These are phyloP conservation scores for Subacronicta megacephala DNA, from an alignment of 2,888 invertebrate genomes.

Conservation along the genomic window DNA sequence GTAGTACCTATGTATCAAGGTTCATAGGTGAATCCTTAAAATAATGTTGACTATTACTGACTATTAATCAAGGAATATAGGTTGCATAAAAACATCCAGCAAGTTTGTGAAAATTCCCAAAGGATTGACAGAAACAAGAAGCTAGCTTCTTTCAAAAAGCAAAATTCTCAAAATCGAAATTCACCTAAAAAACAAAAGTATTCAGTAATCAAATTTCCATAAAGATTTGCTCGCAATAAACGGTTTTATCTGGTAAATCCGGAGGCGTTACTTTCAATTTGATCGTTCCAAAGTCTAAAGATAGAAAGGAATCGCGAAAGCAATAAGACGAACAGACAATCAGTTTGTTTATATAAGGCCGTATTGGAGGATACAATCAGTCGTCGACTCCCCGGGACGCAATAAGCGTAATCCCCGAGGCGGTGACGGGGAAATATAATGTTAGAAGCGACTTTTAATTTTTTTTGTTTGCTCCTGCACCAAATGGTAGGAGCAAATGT, in stretches of 20 bases:
- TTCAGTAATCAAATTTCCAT: slow-evolving; percentile 52
- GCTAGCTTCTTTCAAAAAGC: background rate
- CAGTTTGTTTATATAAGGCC: slow-evolving; percentile 82
- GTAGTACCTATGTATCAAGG: too few species aligned
- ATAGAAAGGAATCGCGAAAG: slow-evolving; percentile 67
- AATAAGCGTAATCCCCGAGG: slow-evolving; percentile 83
- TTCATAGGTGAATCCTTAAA: too few species aligned
- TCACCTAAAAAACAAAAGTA: slow-evolving; percentile 18
- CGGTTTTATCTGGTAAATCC: slow-evolving; percentile 59
- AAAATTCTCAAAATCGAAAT: background rate
- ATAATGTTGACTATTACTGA: too few species aligned
- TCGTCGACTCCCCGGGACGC: slow-evolving; percentile 77
- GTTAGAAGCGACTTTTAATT: slow-evolving; percentile 60
- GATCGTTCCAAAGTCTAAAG: slow-evolving; percentile 54
- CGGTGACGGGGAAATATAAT: slow-evolving; percentile 58
- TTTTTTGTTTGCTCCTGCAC: slow-evolving; percentile 27
- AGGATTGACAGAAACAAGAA: too few species aligned
- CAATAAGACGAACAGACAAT: slow-evolving; percentile 78
- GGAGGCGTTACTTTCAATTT: slow-evolving; percentile 55
- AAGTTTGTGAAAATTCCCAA: too few species aligned
- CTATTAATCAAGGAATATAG: too few species aligned
- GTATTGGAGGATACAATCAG: slow-evolving; percentile 80
- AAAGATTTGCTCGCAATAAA: slow-evolving; percentile 56
- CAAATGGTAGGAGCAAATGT: slow-evolving; percentile 19
- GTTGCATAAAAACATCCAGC: too few species aligned